These are phyloP conservation scores for Meloe dianella DNA, from an alignment of 2,888 invertebrate species.

Conservation along the genomic window DNA sequence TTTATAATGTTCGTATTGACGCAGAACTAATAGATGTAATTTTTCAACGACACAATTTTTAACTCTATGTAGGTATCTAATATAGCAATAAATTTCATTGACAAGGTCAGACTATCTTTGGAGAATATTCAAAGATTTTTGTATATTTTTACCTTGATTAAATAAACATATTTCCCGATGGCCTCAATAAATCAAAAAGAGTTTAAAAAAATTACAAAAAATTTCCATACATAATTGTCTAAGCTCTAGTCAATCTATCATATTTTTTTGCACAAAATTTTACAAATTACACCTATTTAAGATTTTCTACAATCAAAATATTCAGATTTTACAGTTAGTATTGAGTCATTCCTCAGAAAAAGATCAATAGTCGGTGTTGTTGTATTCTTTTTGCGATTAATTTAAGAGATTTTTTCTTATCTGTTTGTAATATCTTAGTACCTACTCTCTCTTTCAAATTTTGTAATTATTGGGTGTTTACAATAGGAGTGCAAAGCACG, in stretches of 20 bases:
- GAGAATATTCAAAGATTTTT: slow-evolving; percentile 35
- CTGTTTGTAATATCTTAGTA: background rate
- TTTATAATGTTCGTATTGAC: slow-evolving; percentile 13
- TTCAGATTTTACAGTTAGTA: background rate
- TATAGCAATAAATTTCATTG: slow-evolving; percentile 34
- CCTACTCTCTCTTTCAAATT: background rate
- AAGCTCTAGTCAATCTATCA: slow-evolving; percentile 1
- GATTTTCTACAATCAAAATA: slow-evolving; percentile 16
- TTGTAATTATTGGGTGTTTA: slow-evolving; percentile 24
- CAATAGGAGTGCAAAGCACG: slow-evolving; percentile 21
- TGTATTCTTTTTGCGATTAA: no score
- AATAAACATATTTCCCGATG: slow-evolving; percentile 35
- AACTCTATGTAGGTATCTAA: slow-evolving; percentile 14
- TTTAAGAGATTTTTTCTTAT: background rate
- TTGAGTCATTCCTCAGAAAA: background rate
- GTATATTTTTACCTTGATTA: slow-evolving; percentile 33
- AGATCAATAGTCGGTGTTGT: background rate
- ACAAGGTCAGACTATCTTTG: slow-evolving; percentile 34
- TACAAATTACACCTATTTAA: slow-evolving; percentile 16
- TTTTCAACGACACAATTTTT: slow-evolving; percentile 32
- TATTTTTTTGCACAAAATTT: slow-evolving; percentile 21
- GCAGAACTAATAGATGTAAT: slow-evolving; percentile 26
- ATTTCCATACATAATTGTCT: slow-evolving; percentile 36
- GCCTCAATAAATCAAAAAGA: slow-evolving; percentile 37
- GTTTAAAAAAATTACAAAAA: slow-evolving; percentile 15